These are phyloP conservation scores for Auanema sp. DNA, from an alignment of 2,888 invertebrate genomes.

Conservation along the genomic window DNA sequence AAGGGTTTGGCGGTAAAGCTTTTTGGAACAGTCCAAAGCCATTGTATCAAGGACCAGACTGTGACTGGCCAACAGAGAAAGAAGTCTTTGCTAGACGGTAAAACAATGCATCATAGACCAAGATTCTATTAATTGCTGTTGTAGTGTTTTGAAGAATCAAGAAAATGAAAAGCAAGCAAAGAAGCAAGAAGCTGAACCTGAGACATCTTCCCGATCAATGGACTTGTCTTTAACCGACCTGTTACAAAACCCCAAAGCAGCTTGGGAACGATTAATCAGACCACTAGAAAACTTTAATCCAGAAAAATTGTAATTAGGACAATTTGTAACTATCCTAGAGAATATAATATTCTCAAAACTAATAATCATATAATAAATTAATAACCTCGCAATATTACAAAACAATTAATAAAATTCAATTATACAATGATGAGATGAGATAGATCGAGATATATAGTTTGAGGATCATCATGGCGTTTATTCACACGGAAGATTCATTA, in stretches of 20 bases:
- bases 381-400: constrained; percentile 1
- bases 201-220: neutral
- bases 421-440: neutral
- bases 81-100: constrained; percentile 64
- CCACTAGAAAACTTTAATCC: constrained; percentile 23
- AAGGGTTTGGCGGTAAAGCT: constrained; percentile 64
- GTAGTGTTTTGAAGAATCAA: no score
- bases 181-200: no score
- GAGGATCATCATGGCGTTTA: neutral
- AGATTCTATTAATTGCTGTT: neutral
- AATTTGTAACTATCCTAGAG: neutral
- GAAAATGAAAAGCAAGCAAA: neutral
- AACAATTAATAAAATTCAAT: neutral
- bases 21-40: constrained; percentile 65
- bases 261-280: constrained; percentile 58
- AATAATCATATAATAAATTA: constrained; percentile 5
- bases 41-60: constrained; percentile 65
- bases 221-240: constrained; percentile 52
- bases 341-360: neutral
- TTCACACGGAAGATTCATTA: constrained; percentile 41
- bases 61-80: constrained; percentile 64
- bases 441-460: neutral
- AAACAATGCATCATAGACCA: neutral
- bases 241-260: constrained; percentile 58
- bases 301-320: neutral